Evolutionary conservation across 1,140 invertebrate genomes (phyloP).

Genomic region (Brachystomella parvula): DNA sequence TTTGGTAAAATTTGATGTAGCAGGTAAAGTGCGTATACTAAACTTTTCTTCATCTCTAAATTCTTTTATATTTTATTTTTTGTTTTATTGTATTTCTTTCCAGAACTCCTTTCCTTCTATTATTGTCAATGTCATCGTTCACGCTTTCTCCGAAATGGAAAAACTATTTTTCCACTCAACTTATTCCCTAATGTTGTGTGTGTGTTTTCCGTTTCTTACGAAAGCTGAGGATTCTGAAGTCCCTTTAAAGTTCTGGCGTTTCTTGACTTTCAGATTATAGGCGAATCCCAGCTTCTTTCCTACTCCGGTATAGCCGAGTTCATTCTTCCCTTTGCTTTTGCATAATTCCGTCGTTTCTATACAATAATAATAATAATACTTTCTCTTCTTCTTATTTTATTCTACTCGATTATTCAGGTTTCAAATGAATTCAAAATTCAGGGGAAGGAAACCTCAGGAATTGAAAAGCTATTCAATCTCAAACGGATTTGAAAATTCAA

Average conservation of each 20-base stretch:
- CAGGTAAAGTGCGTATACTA: slow-evolving; percentile 6
- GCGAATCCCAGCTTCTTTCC: not conserved
- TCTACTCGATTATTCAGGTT: slow-evolving; percentile 1
- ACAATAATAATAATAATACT: too few relatives aligned
- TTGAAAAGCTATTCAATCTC: not conserved
- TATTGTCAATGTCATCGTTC: slow-evolving; percentile 5
- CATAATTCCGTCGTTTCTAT: slow-evolving; percentile 8
- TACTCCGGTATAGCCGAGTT: too few relatives aligned
- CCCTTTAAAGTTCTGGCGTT: not conserved
- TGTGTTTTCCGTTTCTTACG: not conserved
- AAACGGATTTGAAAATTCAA: not conserved
- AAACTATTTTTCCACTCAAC: slow-evolving; percentile 4
- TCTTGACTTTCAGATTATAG: not conserved
- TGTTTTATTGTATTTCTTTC: not conserved
- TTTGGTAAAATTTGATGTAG: not conserved
- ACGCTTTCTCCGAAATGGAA: not conserved
- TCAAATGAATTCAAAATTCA: slow-evolving; percentile 5
- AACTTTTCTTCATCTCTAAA: not conserved
- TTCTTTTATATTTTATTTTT: not conserved
- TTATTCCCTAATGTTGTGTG: not conserved
- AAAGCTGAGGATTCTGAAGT: not conserved
- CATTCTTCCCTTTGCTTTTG: not conserved
- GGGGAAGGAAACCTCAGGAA: not conserved
- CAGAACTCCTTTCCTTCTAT: not conserved
- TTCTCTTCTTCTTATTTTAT: not conserved